Percentiles rank a stretch among this genome's conserved stretches.
Conservation (phyloP, 2,113 vertebrate genomes). For the Fulica atra region DNA sequence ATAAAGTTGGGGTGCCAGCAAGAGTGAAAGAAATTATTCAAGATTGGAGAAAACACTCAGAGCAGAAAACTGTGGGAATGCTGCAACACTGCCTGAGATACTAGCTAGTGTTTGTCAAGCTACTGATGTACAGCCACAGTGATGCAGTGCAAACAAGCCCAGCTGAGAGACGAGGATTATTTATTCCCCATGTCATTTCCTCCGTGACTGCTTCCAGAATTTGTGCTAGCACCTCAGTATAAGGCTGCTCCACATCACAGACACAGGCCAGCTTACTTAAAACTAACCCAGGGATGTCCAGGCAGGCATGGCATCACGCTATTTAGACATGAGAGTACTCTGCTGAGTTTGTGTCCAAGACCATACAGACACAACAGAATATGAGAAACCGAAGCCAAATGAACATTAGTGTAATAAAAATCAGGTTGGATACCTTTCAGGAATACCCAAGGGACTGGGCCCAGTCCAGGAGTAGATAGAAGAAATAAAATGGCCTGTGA, state of each 20-base stretch:
- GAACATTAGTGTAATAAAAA: not conserved
- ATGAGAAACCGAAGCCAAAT: not conserved
- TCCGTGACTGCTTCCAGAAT: not conserved
- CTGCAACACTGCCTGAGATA: not conserved
- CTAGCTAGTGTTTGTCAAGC: not conserved
- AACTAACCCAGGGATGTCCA: not conserved
- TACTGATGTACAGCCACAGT: accelerated
- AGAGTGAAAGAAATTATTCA: not conserved
- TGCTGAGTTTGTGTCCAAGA: not conserved
- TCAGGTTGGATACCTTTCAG: not conserved
- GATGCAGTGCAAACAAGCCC: not conserved
- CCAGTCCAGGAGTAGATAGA: not conserved
- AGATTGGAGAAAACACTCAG: not conserved
- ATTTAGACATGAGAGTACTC: not conserved
- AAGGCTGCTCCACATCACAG: not conserved
- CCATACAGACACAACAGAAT: not conserved
- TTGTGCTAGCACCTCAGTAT: not conserved
- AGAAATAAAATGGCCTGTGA: not conserved
- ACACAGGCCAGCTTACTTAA: not conserved
- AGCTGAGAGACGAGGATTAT: not conserved
- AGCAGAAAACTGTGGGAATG: not conserved
- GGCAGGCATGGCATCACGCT: not conserved
- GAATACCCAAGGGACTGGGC: not conserved
- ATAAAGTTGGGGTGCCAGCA: not conserved
- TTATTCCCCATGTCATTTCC: not conserved